Evolutionary conservation across 2,888 invertebrate genomes (phyloP).

Genomic region (Ornithoptera priamus): DNA sequence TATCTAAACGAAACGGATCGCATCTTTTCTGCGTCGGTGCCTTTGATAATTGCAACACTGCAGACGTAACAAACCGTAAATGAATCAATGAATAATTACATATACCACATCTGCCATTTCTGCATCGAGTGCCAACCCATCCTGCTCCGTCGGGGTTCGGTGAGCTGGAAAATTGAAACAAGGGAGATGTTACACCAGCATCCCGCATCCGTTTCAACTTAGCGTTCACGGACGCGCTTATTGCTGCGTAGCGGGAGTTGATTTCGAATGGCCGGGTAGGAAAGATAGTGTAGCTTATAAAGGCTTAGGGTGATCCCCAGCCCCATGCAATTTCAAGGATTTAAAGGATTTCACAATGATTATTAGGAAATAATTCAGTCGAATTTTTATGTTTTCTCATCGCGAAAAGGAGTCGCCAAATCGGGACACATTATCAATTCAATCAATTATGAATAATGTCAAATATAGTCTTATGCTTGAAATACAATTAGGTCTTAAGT

Average conservation of each 20-base stretch:
- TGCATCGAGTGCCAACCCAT: conserved; percentile 40
- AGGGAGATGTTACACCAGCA: conserved; percentile 39
- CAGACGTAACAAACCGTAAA: conserved; percentile 20
- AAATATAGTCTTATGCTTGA: background rate
- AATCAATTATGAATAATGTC: background rate
- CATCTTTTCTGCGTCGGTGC: conserved; percentile 6
- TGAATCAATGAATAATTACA: conserved; percentile 29
- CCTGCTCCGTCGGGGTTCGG: conserved; percentile 58
- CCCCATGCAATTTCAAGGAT: conserved; percentile 65
- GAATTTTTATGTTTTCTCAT: conserved; percentile 22
- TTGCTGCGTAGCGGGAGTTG: background rate
- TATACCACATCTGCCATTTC: conserved; percentile 26
- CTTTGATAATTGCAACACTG: conserved; percentile 20
- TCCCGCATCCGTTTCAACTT: conserved; percentile 14
- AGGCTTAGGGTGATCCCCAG: conserved; percentile 34
- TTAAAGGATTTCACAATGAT: conserved; percentile 46
- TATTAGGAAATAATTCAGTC: conserved; percentile 56
- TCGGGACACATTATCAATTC: background rate
- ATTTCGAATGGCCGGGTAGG: conserved; percentile 22
- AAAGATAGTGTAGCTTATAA: conserved; percentile 25
- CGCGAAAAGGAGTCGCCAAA: background rate
- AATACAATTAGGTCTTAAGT: too few relatives aligned
- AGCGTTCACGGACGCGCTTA: background rate
- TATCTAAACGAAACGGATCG: background rate
- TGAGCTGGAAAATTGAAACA: conserved; percentile 75